phyloP scores from a whole-genome alignment of 2,113 vertebrate species.

The Cardinalis cardinalis region DNA sequence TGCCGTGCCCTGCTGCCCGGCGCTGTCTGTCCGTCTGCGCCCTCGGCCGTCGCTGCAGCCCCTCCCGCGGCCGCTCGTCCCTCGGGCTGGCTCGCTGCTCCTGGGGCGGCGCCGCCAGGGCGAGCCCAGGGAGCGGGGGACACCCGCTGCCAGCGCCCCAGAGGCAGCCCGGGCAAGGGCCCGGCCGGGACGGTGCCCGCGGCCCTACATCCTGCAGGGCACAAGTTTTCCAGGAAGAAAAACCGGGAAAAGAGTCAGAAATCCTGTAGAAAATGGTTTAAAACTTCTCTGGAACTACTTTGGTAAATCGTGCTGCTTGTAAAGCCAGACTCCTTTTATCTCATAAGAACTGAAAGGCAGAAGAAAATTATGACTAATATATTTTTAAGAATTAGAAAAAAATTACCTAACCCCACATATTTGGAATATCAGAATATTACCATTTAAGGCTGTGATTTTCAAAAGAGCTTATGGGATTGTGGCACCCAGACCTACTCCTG shows the following conservation, averaged over 20 bases:
- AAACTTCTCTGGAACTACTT: background rate
- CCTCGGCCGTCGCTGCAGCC: background rate
- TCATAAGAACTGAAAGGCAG: background rate
- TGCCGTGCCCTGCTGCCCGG: background rate
- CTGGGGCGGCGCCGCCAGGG: background rate
- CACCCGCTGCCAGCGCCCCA: rapidly evolving
- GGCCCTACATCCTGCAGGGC: background rate
- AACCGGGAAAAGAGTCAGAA: background rate
- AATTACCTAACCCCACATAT: background rate
- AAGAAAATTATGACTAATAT: constrained; percentile 10
- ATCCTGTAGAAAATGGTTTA: background rate
- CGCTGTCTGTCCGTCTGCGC: background rate
- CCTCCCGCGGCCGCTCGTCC: background rate
- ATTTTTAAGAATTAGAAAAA: constrained; percentile 33
- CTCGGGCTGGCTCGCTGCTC: background rate
- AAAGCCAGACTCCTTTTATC: background rate
- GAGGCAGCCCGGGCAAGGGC: background rate
- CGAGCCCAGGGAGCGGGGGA: background rate
- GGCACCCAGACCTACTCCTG: background rate
- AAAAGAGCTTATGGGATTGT: constrained; percentile 1
- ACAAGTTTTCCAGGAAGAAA: background rate
- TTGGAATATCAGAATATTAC: background rate
- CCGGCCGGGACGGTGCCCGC: rapidly evolving
- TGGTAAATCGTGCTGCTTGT: background rate
- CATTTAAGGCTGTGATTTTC: background rate